Evolutionary conservation across 35 echinoderm and acorn worm species (phyloP).

Genomic region (Apostichopus japonicus): DNA sequence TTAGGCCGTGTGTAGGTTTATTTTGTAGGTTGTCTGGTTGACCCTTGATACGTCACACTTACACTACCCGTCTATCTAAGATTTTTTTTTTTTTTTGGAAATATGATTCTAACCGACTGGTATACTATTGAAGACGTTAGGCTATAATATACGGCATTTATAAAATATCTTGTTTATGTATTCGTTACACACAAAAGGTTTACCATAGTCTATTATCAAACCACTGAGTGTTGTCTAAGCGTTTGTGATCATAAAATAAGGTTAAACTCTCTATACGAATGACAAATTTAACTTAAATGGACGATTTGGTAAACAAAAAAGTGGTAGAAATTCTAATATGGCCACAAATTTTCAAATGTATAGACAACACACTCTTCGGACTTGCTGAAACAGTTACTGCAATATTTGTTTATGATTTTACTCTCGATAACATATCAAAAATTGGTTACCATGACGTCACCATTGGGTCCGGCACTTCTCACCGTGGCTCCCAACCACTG

Average conservation of each 20-base stretch:
- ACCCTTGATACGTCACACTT: not conserved
- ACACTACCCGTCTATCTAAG: too few relatives aligned
- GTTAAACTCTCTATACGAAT: not conserved
- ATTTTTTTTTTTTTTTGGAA: not conserved
- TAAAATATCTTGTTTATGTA: too few relatives aligned
- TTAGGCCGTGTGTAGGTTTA: too few relatives aligned
- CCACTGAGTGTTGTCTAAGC: not conserved
- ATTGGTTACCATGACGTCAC: not conserved
- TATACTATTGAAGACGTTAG: not conserved
- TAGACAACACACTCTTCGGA: too few relatives aligned
- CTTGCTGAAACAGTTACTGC: too few relatives aligned
- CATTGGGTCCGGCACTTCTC: not conserved
- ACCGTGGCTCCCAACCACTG: constrained; percentile 30
- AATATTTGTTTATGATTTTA: too few relatives aligned
- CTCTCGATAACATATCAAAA: too few relatives aligned
- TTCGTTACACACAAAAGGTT: too few relatives aligned
- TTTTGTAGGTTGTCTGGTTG: too few relatives aligned
- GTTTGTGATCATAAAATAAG: not conserved
- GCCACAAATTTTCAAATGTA: too few relatives aligned
- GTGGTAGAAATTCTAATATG: not conserved
- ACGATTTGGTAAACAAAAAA: not conserved
- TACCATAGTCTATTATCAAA: too few relatives aligned
- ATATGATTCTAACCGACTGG: not conserved
- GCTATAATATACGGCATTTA: too few relatives aligned
- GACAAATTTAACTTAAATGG: not conserved